Base-by-base conservation (phyloP, 2,888 invertebrate species). In the Coecobrya sp. region DNA sequence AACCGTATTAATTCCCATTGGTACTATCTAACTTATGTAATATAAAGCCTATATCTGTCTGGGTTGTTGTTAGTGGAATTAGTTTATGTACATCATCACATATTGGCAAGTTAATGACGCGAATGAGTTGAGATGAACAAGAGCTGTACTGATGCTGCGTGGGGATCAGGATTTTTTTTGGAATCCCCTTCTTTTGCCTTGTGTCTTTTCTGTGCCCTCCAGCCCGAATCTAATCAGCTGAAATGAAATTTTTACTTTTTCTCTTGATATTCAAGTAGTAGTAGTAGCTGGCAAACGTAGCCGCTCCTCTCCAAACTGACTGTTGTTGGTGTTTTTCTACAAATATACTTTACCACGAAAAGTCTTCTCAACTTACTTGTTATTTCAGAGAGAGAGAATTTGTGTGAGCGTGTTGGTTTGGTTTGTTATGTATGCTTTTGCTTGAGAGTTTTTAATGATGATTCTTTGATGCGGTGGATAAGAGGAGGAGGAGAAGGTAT, bases 181-280 rank as follows among this genome's bases (percentile, higher is more conserved):
- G 85, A 91, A 59, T 91, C 86, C 91, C 86, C 81, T 86, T 76
- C 49, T 36, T 45, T 27, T 42, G 82, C 65, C 52, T 73, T 90
- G 92, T 70, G 86, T 86, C 70, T 87, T 59, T 90, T 88, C 82
- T 88, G 76, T 93, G 92, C 93, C 91, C 93, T 94, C 94, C 93
- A 94, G 94, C 93, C 93, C 93, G 93, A 94, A 94, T 94, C 93
- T 93, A 94, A 94, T 94, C 94, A 94, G 94, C 91, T 93, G 94
- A 93, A 94, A 94, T 94, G 94, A 94, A 94, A 93, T 94, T 94
- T 92, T 86, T 86, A 82, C 73, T 70, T 70, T 81, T 81, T 30
- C 36, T 68, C 1, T 8, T 85, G 42, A 25, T 36, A 19, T 82
- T 52, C 59, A 85, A 76, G 85, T 68, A 10, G 10, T 65, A 65